Conservation (phyloP, 1,140 invertebrate species). For the Hycleus phaleratus region DNA sequence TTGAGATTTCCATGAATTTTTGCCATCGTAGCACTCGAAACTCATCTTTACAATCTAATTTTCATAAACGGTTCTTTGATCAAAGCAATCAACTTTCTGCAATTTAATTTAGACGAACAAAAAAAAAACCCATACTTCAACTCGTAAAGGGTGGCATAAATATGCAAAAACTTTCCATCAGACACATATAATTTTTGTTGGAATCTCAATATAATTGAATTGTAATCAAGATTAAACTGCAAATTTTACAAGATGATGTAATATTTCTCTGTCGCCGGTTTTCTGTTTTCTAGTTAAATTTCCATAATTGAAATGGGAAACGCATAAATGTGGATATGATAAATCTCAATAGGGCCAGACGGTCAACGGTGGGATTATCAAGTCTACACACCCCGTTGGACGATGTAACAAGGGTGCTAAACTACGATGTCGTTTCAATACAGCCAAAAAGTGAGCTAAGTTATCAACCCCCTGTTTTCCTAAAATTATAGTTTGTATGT, state of each 20-base stretch:
- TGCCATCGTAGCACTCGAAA: too few relatives aligned
- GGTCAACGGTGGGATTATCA: constrained; percentile 11
- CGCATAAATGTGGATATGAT: constrained; percentile 11
- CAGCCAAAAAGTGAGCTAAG: too few relatives aligned
- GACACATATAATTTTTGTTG: too few relatives aligned
- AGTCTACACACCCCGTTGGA: constrained; percentile 3
- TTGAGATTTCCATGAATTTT: too few relatives aligned
- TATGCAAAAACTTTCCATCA: too few relatives aligned
- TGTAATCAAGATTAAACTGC: constrained; percentile 5
- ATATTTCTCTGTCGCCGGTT: background rate
- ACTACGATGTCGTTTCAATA: too few relatives aligned
- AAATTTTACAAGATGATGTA: constrained; percentile 7
- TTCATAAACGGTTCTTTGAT: constrained; percentile 4
- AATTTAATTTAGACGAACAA: background rate
- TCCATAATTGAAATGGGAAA: constrained; percentile 16
- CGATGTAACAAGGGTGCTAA: constrained; percentile 4
- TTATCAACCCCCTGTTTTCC: too few relatives aligned
- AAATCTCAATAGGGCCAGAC: constrained; percentile 9
- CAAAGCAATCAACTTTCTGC: constrained; percentile 1
- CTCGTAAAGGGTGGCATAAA: too few relatives aligned
- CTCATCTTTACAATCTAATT: too few relatives aligned
- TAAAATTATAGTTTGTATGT: too few relatives aligned
- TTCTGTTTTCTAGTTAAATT: constrained; percentile 1
- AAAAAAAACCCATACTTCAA: background rate
- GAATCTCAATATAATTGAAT: constrained; percentile 3